These are phyloP conservation scores for Geococcyx californianus DNA, from an alignment of 2,113 vertebrate genomes.

Conservation along the genomic window DNA sequence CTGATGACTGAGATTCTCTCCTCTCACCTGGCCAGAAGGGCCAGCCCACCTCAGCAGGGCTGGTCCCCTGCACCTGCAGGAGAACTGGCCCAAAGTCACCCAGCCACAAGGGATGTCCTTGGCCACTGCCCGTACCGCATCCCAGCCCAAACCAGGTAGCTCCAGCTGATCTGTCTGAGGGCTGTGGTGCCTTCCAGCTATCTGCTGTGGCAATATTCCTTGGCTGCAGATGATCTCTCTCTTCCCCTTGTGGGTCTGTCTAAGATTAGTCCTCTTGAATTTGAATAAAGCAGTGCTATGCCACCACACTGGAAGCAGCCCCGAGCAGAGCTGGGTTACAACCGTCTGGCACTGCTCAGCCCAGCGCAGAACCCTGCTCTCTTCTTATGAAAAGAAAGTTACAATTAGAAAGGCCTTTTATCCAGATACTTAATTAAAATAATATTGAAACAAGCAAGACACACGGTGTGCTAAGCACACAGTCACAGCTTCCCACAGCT, in stretches of 20 bases:
- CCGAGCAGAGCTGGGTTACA: fast-evolving
- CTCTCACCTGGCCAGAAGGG: fast-evolving
- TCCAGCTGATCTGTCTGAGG: fast-evolving
- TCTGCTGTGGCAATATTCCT: neutral
- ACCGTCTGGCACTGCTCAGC: neutral
- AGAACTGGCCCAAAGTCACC: neutral
- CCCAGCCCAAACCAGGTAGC: neutral
- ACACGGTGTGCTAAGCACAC: slow-evolving; percentile 24
- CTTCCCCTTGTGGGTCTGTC: neutral
- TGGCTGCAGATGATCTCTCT: fast-evolving
- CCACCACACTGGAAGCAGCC: neutral
- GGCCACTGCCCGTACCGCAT: fast-evolving
- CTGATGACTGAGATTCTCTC: neutral
- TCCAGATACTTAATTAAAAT: slow-evolving; percentile 71
- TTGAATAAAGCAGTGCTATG: neutral
- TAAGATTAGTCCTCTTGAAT: neutral
- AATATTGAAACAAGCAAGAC: slow-evolving; percentile 62
- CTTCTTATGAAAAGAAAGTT: slow-evolving; percentile 33
- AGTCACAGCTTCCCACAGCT: slow-evolving; percentile 63
- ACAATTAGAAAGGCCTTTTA: slow-evolving; percentile 60
- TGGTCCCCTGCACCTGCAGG: neutral
- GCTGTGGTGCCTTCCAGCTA: neutral
- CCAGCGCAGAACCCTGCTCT: neutral
- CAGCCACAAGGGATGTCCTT: neutral
- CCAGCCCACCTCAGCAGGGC: neutral